These are phyloP conservation scores for Lasioglossum morio DNA, from an alignment of 2,888 invertebrate species.

Conservation along the genomic window DNA sequence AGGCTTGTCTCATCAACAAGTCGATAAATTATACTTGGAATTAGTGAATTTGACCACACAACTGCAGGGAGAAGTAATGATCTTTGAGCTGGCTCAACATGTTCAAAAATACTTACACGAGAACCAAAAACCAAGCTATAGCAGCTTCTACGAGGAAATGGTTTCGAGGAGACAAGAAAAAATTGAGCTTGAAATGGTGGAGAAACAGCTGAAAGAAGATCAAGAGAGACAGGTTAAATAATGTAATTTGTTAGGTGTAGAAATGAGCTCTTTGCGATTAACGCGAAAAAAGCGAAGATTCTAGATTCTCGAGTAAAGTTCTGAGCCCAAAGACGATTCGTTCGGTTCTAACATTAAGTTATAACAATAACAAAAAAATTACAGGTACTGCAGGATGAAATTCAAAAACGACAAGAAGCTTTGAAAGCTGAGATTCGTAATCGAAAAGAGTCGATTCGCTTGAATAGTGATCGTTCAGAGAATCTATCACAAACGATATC, in stretches of 20 bases:
- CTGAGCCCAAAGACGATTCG: background rate
- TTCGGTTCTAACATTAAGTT: background rate
- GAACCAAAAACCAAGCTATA: constrained; percentile 92
- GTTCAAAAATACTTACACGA: constrained; percentile 92
- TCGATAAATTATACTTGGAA: constrained; percentile 87
- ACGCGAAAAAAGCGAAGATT: background rate
- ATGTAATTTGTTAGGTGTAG: background rate
- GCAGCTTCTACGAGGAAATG: constrained; percentile 97
- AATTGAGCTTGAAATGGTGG: constrained; percentile 87
- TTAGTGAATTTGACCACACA: constrained; percentile 87
- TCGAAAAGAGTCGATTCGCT: constrained; percentile 79
- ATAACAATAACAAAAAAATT: constrained; percentile 74
- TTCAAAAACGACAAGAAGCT: constrained; percentile 92
- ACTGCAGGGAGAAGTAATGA: constrained; percentile 93
- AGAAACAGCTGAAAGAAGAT: constrained; percentile 88
- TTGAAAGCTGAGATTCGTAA: constrained; percentile 89
- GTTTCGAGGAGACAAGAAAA: constrained; percentile 89
- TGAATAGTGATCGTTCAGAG: constrained; percentile 72
- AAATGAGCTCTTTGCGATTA: background rate
- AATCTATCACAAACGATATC: constrained; percentile 76
- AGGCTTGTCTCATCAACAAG: constrained; percentile 91
- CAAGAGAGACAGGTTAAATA: constrained; percentile 83
- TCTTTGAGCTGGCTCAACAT: constrained; percentile 92
- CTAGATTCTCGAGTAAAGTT: background rate
- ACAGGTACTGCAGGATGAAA: constrained; percentile 90